Evolutionary conservation across 2,797 vertebrate species (phyloP), one percentile per base, ranked within the genome.

Genomic region (Pipistrellus pygmaeus): DNA sequence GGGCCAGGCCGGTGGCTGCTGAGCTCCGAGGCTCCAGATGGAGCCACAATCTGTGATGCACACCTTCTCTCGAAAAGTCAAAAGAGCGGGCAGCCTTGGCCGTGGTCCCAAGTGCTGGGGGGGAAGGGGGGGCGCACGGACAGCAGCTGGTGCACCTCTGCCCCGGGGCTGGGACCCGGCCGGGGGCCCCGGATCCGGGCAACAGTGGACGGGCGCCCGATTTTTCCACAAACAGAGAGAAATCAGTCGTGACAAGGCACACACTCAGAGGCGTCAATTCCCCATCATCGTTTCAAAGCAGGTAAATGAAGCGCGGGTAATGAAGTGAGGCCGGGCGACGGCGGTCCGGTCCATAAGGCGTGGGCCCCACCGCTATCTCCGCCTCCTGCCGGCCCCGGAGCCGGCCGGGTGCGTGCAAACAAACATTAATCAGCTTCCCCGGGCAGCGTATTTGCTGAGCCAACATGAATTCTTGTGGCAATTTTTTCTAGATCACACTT

Each of bases 201-300:
- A 86, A 80, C 88, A 2, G 32, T 2, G 66, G 30, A 75, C 27
- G 25, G 20, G 89, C 78, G 21, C 83, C 55, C 68, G 71, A 62
- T 66, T 85, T 93, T 92, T 85, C 53, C 66, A 81, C 88, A 95
- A 93, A 83, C 51, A 92, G 51, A 90, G 75, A 21, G 86, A 80
- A 89, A 30, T 66, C 38, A 0, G 89, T 55, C 46, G 12, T 78
- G 83, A 66, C 32, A 23, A 57, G 73, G 38, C 35, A 82, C 93
- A 84, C 69, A 81, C 71, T 78, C 15, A 0, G 86, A 64, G 87
- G 72, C 7, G 2, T 96, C 94, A 57, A 12, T 38, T 44, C 71
- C 23, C 69, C 35, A 10, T 51, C 83, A 69, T n/a, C 8, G 72
- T 93, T 96, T 57, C 90, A 77, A 85, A 84, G 62, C 0, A 57